phyloP scores from a whole-genome alignment of 2,113 vertebrate species.

The Hipposideros armiger region DNA sequence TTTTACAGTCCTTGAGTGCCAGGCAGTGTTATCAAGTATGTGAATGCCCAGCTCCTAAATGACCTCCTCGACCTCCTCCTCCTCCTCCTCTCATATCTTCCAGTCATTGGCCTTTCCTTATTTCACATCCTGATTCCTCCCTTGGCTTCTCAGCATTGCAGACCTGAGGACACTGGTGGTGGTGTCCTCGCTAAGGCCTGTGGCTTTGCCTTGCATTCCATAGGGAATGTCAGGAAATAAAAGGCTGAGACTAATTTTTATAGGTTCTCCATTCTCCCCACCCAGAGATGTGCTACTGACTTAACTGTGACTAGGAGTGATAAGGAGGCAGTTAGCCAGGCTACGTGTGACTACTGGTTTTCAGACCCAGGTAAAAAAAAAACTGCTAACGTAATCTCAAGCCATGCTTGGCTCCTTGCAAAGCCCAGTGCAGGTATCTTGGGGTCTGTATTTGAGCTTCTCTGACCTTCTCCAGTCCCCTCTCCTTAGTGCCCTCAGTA shows the following conservation, averaged over 20 bases:
- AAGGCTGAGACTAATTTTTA: slow-evolving; percentile 23
- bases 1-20: slow-evolving; percentile 48
- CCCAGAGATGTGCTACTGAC: not conserved
- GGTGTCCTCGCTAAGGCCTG: not conserved
- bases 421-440: not conserved
- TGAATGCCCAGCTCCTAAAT: slow-evolving; percentile 7
- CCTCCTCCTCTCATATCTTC: not conserved
- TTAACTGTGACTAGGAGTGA: not conserved
- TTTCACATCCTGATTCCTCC: not conserved
- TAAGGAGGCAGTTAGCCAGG: not conserved
- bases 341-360: not conserved
- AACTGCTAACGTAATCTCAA: slow-evolving; percentile 31
- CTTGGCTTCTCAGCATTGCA: not conserved
- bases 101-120: not conserved
- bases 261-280: not conserved
- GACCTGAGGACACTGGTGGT: not conserved
- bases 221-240: not conserved
- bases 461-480: not conserved
- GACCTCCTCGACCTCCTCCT: not conserved
- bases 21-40: not conserved
- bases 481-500: not conserved
- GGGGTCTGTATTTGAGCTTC: slow-evolving; percentile 36
- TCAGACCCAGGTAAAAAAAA: slow-evolving; percentile 40
- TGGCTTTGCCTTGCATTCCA: not conserved
- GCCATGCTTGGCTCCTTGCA: not conserved